These are phyloP conservation scores for Paragorgia papillata DNA, from an alignment of 92 coral and sea anemone genomes.

Conservation along the genomic window DNA sequence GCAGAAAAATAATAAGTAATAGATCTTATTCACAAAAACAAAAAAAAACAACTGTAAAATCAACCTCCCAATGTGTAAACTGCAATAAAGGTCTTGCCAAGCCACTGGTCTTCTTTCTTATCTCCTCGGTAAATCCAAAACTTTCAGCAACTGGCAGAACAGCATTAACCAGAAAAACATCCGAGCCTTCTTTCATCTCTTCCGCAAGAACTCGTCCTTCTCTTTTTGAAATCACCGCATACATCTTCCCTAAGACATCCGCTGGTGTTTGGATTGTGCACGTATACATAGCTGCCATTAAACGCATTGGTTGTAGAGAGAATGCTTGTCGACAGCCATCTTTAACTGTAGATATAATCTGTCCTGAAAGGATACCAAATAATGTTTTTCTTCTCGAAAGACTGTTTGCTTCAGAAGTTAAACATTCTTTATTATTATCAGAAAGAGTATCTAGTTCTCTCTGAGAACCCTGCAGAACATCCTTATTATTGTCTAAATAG, in stretches of 20 bases:
- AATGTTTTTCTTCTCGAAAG: conserved; percentile 31
- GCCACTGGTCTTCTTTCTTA: conserved; percentile 93
- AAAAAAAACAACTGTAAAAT: conserved; percentile 11
- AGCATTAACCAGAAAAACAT: conserved; percentile 95
- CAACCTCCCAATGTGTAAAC: conserved; percentile 99
- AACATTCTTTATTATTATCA: neutral
- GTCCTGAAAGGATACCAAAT: conserved; percentile 90
- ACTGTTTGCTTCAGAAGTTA: no score
- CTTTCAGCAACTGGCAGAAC: conserved; percentile 98
- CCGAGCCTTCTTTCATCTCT: conserved; percentile 96
- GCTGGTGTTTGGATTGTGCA: conserved; percentile 97
- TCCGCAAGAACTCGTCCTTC: conserved; percentile 95
- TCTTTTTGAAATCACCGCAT: conserved; percentile 88
- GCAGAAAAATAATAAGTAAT: neutral
- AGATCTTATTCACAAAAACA: neutral
- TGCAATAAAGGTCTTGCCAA: conserved; percentile 92
- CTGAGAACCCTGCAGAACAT: neutral
- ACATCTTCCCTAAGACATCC: conserved; percentile 96
- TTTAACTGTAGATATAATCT: conserved; percentile 94
- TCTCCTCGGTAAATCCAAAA: conserved; percentile 96
- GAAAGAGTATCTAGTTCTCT: neutral
- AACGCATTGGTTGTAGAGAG: conserved; percentile 87
- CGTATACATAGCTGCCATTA: conserved; percentile 99
- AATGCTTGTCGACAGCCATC: conserved; percentile 99
- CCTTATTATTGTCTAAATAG: no score